A percentile compares a stretch with the other conserved stretches of the same genome.
These are phyloP conservation scores for Pionites leucogaster DNA, from an alignment of 2,113 vertebrate species.

Conservation along the genomic window DNA sequence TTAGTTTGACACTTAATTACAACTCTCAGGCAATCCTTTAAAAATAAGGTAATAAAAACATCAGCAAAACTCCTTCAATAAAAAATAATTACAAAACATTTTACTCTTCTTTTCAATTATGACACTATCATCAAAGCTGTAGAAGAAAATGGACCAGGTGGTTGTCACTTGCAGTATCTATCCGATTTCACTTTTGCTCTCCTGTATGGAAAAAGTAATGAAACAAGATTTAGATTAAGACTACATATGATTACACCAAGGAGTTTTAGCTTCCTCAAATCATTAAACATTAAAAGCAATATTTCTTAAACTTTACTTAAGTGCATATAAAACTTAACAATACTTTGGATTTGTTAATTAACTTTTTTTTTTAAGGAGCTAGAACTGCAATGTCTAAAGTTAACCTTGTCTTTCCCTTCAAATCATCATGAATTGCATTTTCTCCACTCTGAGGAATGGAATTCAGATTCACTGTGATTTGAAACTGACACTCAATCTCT, in stretches of 20 bases:
- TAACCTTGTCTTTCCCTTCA: background rate
- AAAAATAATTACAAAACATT: slow-evolving; percentile 22
- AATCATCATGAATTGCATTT: fast-evolving
- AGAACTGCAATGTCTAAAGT: background rate
- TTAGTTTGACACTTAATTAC: background rate
- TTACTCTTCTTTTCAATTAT: background rate
- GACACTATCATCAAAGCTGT: background rate
- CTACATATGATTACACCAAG: background rate
- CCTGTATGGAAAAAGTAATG: slow-evolving; percentile 73
- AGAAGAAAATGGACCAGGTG: background rate
- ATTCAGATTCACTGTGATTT: background rate
- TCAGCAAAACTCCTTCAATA: slow-evolving; percentile 53
- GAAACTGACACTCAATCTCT: background rate
- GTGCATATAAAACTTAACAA: background rate
- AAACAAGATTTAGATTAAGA: slow-evolving; percentile 15
- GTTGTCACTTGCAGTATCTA: slow-evolving; percentile 92
- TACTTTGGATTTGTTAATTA: background rate
- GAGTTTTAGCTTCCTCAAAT: background rate
- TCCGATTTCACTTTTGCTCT: slow-evolving; percentile 97
- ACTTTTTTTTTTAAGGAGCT: background rate
- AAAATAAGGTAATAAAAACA: background rate
- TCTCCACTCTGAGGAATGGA: background rate
- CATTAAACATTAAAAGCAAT: background rate
- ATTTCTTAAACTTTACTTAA: background rate
- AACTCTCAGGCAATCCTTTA: background rate